Evolutionary conservation across 2,797 vertebrate species (phyloP), one percentile per base, ranked within the genome.

Genomic region (Acanthurus leucopareius): DNA sequence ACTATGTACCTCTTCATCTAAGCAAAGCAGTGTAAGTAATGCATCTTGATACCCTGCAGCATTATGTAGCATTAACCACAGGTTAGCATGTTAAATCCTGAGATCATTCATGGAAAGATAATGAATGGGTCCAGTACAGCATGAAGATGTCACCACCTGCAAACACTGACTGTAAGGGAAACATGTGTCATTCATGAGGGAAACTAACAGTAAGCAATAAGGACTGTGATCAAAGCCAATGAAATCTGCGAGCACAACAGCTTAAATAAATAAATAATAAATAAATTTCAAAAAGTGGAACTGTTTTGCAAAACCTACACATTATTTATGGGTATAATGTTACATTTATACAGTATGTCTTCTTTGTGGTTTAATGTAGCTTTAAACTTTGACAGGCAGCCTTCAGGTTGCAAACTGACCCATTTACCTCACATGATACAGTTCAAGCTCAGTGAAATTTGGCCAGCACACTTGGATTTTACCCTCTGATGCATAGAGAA

Each of bases 61-160:
- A 28, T 28, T 32, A 15, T 38, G 61, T 3, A 1, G 28, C 40
- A 59, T 8, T 73, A 70, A 81, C 45, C 15, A 73, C 61, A 58
- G 56, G 28, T 62, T 19, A 3, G 19, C 60, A 7, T 47, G 22
- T 28, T 13, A 20, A 59, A 57, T 11, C 35, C 19, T 49, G 65
- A 75, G 20, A n/a, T 60, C 48, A 25, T 17, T 60, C 69, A 20
- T 25, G 73, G 52, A 58, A 38, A 5, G 20, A 59, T 74, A 74
- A 87, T 73, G 53, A 86, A 32, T 0, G 70, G 63, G 54, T 78
- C 63, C 40, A 56, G 17, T 4, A 4, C 54, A 32, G 63, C 14
- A 17, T 22, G 15, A 45, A 60, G 47, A 38, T 17, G 73, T 65
- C 57, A 22, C 40, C 42, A 60, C 71, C 32, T 68, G 74, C 48